A percentile compares a stretch with the other conserved stretches of the same genome.
Conservation (phyloP, 2,797 vertebrate species). For the Schizothorax lantsangensis region DNA sequence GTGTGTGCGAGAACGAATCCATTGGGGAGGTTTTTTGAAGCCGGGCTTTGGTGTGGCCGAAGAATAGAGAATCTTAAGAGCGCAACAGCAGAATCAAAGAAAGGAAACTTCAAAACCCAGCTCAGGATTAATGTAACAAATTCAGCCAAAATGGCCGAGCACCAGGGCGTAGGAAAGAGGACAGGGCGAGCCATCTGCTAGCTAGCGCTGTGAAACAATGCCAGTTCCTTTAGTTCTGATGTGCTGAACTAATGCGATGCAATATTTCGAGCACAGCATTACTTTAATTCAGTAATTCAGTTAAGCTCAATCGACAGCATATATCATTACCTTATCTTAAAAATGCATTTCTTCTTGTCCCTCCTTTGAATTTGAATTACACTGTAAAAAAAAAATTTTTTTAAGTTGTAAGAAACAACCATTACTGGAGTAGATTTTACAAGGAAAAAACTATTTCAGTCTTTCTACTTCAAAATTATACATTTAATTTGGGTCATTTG, state of each 20-base stretch:
- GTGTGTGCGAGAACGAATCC: constrained; percentile 60
- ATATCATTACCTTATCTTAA: not conserved
- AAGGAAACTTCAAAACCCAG: constrained; percentile 57
- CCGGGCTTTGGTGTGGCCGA: constrained; percentile 59
- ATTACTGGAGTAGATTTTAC: not conserved
- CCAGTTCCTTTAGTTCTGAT: constrained; percentile 27
- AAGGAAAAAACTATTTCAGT: not conserved
- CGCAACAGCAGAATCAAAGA: constrained; percentile 56
- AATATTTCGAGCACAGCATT: not conserved
- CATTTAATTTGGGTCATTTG: not conserved
- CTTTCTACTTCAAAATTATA: not conserved
- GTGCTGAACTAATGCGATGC: constrained; percentile 19
- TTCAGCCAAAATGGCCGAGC: constrained; percentile 56
- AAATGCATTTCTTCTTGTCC: not conserved
- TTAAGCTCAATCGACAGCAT: not conserved
- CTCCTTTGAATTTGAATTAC: not conserved
- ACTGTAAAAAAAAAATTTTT: not conserved
- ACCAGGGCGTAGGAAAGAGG: constrained; percentile 50
- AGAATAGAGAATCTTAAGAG: constrained; percentile 46
- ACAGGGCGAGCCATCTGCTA: constrained; percentile 39
- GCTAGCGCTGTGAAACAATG: constrained; percentile 41
- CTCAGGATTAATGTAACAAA: constrained; percentile 61
- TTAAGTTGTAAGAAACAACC: not conserved
- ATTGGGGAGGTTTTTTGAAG: constrained; percentile 66
- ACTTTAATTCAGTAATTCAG: not conserved